These are phyloP conservation scores for Recurvirostra avosetta DNA, from an alignment of 2,113 vertebrate species.

Conservation along the genomic window DNA sequence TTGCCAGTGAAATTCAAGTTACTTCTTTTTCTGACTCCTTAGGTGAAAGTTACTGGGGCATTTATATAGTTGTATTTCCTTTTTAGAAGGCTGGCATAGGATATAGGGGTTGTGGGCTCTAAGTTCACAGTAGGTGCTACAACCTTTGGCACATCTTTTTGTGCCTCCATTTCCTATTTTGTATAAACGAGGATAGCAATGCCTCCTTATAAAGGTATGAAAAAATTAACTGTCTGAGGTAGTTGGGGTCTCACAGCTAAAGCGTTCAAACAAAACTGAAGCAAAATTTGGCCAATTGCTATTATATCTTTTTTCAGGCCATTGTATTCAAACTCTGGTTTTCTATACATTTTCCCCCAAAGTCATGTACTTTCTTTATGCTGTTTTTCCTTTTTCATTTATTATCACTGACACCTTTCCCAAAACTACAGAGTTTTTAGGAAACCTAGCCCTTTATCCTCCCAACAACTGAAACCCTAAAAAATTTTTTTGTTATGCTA, in stretches of 20 bases:
- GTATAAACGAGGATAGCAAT: background rate
- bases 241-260: background rate
- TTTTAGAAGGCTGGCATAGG: background rate
- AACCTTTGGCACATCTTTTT: background rate
- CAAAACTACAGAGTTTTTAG: background rate
- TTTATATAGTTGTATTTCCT: background rate
- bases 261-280: background rate
- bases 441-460: background rate
- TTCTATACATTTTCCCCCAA: background rate
- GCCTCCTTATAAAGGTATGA: background rate
- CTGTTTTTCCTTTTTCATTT: background rate
- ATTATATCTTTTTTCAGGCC: background rate
- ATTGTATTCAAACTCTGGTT: background rate
- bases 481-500: background rate
- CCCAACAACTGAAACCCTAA: background rate
- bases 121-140: background rate
- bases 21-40: background rate
- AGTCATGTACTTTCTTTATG: background rate
- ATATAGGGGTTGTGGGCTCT: background rate
- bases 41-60: background rate
- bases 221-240: background rate
- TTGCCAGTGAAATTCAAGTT: background rate
- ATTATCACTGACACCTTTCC: background rate
- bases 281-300: background rate
- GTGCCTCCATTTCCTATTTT: background rate